Conservation (phyloP, 1,140 invertebrate species). For the Lamellibrachia luymesi region DNA sequence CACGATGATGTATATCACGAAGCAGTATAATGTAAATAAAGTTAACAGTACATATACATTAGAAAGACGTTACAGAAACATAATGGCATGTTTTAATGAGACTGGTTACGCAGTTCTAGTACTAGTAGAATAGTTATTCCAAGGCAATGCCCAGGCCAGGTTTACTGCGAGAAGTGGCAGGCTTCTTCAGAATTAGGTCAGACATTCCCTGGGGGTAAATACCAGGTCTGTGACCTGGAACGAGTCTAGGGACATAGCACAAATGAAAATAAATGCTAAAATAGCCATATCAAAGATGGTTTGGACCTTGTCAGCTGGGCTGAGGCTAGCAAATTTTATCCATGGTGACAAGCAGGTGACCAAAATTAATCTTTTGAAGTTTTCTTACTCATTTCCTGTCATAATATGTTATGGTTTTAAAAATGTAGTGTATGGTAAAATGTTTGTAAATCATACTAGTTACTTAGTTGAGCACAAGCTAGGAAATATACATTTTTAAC, state of each 20-base stretch:
- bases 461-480: no score
- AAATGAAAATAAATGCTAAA: no score
- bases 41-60: not conserved
- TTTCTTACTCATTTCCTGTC: no score
- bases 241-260: not conserved
- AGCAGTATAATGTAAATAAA: not conserved
- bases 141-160: not conserved
- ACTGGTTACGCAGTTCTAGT: not conserved
- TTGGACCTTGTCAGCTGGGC: no score
- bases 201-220: not conserved
- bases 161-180: not conserved
- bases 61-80: not conserved
- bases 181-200: not conserved
- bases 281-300: no score
- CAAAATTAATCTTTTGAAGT: no score
- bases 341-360: no score
- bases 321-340: no score
- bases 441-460: no score
- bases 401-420: no score
- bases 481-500: no score
- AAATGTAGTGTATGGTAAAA: no score
- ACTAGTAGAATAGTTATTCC: not conserved
- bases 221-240: not conserved
- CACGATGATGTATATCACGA: not conserved
- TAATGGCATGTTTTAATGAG: not conserved